These are phyloP conservation scores for Synanceia verrucosa DNA, from an alignment of 2,797 vertebrate genomes.

Conservation along the genomic window DNA sequence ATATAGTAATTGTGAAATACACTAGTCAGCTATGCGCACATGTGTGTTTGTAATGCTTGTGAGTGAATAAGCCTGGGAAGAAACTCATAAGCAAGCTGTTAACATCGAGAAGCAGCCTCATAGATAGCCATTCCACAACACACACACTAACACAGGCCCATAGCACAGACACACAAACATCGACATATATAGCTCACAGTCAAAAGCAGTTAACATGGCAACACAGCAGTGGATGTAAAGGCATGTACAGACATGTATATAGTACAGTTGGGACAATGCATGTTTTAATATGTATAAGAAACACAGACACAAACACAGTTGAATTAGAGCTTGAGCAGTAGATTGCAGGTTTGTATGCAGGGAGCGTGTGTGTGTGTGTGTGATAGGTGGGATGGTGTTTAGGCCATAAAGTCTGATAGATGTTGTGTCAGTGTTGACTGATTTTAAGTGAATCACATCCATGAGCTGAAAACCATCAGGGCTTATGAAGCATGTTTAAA, in stretches of 20 bases:
- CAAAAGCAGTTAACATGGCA: conserved; percentile 53
- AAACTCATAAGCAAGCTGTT: conserved; percentile 26
- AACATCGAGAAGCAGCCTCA: conserved; percentile 38
- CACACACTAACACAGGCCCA: conserved; percentile 55
- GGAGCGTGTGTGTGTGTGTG: conserved; percentile 29
- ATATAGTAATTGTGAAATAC: conserved; percentile 12
- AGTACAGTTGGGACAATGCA: conserved; percentile 53
- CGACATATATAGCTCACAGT: conserved; percentile 41
- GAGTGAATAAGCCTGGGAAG: conserved; percentile 13
- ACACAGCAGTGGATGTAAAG: conserved; percentile 52
- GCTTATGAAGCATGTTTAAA: conserved; percentile 33
- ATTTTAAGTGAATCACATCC: no score
- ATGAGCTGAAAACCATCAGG: conserved; percentile 15
- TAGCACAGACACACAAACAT: conserved; percentile 51
- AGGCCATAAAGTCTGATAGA: conserved; percentile 27
- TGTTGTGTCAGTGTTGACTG: conserved; percentile 13
- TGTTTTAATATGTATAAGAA: conserved; percentile 56
- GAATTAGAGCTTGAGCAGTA: conserved; percentile 34
- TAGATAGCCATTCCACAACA: conserved; percentile 55
- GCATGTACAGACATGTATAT: conserved; percentile 47
- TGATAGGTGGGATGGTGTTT: neutral
- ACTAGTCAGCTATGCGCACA: conserved; percentile 16
- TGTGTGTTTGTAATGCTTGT: conserved; percentile 20
- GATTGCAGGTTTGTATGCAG: conserved; percentile 26
- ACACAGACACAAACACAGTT: conserved; percentile 68